A percentile compares a stretch with the other conserved stretches of the same genome.
Conservation (phyloP, 37 sponge, comb jelly and placozoan genomes). For the Bolinopsis microptera region DNA sequence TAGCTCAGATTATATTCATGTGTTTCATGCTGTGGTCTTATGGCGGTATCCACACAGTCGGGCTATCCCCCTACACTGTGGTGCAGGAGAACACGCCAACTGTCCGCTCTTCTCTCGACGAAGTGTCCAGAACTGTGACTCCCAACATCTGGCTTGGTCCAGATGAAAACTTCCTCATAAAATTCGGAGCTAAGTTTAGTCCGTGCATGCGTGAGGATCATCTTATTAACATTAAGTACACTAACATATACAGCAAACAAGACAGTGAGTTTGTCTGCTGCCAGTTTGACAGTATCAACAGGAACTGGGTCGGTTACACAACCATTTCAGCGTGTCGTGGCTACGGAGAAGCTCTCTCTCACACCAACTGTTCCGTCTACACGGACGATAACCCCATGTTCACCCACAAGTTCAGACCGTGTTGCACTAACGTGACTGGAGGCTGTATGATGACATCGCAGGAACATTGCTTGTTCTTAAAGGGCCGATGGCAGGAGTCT, state of each 20-base stretch:
- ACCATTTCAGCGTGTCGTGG: background rate
- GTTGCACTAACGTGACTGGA: slow-evolving; percentile 87
- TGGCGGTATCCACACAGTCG: background rate
- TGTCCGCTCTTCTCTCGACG: background rate
- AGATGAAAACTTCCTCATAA: slow-evolving; percentile 72
- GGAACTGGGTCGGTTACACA: slow-evolving; percentile 44
- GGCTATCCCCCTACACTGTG: background rate
- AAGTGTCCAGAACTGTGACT: background rate
- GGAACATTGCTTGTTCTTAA: slow-evolving; percentile 73
- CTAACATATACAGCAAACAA: slow-evolving; percentile 18
- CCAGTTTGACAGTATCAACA: slow-evolving; percentile 23
- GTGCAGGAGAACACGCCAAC: slow-evolving; percentile 9
- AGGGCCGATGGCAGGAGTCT: slow-evolving; percentile 72
- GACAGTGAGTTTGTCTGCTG: slow-evolving; percentile 23
- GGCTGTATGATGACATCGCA: slow-evolving; percentile 70
- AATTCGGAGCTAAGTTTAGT: slow-evolving; percentile 85
- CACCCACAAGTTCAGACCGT: slow-evolving; percentile 78
- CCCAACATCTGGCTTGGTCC: slow-evolving; percentile 93
- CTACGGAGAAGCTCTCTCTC: background rate
- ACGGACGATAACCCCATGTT: slow-evolving; percentile 33
- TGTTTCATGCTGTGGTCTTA: slow-evolving; percentile 54
- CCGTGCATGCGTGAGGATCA: slow-evolving; percentile 93
- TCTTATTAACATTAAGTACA: slow-evolving; percentile 68
- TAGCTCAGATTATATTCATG: slow-evolving; percentile 73
- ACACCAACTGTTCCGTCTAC: slow-evolving; percentile 34